Base-by-base conservation (phyloP, 2,797 vertebrate species). In the Molothrus ater region DNA sequence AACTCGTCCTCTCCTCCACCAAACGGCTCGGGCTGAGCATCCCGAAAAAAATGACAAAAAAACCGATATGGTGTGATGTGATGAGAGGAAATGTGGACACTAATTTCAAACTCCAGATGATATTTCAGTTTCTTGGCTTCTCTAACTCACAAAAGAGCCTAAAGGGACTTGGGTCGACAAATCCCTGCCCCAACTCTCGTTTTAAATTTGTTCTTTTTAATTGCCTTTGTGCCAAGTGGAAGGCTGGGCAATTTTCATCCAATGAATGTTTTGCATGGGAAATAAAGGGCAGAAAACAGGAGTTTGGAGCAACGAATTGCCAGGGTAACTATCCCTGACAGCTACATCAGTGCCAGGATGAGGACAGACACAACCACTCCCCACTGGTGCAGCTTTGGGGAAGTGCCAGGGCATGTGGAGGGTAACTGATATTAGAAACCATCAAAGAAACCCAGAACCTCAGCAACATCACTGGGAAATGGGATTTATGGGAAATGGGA, bases 131-230 rank as follows among this genome's bases (percentile, higher is more conserved):
- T 82, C 53, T 85, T 47, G 40, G 45, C 56, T 87, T 29, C 59
- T 82, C 71, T 57, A 93, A 73, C 48, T 91, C 78, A 80, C 21
- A 28, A 87, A 79, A 88, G 68, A 65, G 63, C 66, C 90, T 72
- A 24, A 91, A 63, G 85, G 70, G 93, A 94, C 64, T 31, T 32
- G 0, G 1, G 47, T n/a, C 57, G 86, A 72, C 78, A 96, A 96
- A 93, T 87, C 84, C 74, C 90, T 91, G 68, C 78, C 93, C 87
- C 80, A 75, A 34, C 5, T 50, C 73, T 93, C 68, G 43, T 92
- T 91, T 71, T 74, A 81, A 85, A 76, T 82, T 90, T 93, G 71
- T 70, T 94, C 78, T 71, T 96, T 95, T 87, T 92, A 87, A 95
- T 93, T 96, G 94, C 84, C 65, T 96, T 82, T 96, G 91, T 61